phyloP scores from a whole-genome alignment of 2,888 invertebrate genomes.

The Philopedon plagiatum region DNA sequence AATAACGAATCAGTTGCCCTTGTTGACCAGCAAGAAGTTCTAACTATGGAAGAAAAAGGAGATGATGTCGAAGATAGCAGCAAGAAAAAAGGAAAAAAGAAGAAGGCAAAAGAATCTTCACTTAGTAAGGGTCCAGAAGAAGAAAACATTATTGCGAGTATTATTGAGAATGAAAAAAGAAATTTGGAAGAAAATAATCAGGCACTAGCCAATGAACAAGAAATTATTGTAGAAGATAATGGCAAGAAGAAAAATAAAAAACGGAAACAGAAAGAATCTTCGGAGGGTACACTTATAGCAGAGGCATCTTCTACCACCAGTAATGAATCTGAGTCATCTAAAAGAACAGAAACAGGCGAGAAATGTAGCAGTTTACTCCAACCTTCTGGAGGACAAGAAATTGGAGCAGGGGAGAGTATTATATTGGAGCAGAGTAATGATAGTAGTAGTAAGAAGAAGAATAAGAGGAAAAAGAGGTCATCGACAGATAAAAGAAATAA shows the following conservation, averaged over 20 bases:
- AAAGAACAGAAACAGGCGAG: neutral
- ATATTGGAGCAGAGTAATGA: slow-evolving; percentile 19
- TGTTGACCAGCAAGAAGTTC: neutral
- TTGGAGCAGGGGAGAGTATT: neutral
- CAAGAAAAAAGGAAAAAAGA: slow-evolving; percentile 27
- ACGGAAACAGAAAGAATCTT: slow-evolving; percentile 39
- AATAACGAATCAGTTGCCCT: neutral
- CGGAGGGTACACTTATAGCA: slow-evolving; percentile 9
- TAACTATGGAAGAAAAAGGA: neutral
- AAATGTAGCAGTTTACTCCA: neutral
- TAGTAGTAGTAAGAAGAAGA: slow-evolving; percentile 21
- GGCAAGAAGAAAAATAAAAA: slow-evolving; percentile 1
- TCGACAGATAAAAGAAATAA: slow-evolving; percentile 16
- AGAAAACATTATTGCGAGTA: neutral
- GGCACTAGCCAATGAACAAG: neutral
- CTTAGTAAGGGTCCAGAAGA: slow-evolving; percentile 1
- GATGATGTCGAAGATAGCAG: neutral
- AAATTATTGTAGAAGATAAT: neutral
- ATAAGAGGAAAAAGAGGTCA: slow-evolving; percentile 19
- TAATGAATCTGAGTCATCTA: neutral
- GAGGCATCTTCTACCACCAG: neutral
- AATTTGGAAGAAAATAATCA: neutral
- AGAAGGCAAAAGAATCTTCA: slow-evolving; percentile 29
- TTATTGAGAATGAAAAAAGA: too few species aligned
- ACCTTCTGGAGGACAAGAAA: neutral